Conservation (phyloP, 2,113 vertebrate species). For the Synchiropus splendidus region DNA sequence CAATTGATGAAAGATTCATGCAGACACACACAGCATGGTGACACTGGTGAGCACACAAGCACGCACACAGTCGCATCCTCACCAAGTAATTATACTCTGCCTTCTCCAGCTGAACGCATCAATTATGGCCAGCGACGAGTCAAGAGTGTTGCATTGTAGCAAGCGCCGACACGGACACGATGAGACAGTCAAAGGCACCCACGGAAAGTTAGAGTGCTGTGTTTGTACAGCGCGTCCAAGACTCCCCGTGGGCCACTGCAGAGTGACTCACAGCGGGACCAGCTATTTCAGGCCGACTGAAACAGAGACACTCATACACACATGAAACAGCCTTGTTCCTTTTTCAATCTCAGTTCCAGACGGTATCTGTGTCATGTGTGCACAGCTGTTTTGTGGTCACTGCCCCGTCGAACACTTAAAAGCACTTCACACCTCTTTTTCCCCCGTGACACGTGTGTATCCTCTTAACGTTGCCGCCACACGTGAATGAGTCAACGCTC, state of each 20-base stretch:
- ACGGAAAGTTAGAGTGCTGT: conserved; percentile 25
- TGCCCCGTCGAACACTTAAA: conserved; percentile 27
- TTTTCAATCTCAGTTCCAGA: conserved; percentile 38
- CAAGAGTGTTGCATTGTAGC: conserved; percentile 1
- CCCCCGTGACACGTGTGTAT: conserved; percentile 25
- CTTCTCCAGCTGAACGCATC: conserved; percentile 1
- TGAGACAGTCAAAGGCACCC: conserved; percentile 33
- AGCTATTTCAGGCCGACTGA: conserved; percentile 48
- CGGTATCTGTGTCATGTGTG: conserved; percentile 13
- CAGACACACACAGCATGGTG: conserved; percentile 3
- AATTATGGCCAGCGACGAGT: conserved; percentile 15
- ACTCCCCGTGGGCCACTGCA: conserved; percentile 24
- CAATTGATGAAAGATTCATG: conserved; percentile 14
- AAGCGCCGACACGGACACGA: conserved; percentile 30
- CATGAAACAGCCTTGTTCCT: conserved; percentile 46
- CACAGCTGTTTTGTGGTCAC: conserved; percentile 47
- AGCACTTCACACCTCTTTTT: conserved; percentile 45
- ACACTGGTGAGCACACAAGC: conserved; percentile 8
- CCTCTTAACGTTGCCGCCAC: conserved; percentile 25
- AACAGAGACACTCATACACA: conserved; percentile 45
- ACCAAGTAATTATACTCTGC: conserved; percentile 10
- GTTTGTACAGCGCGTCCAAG: conserved; percentile 22
- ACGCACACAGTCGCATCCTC: conserved; percentile 1
- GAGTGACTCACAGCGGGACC: conserved; percentile 49
- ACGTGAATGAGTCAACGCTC: conserved; percentile 28